A percentile compares a stretch with the other conserved stretches of the same genome.
Evolutionary conservation across 2,797 vertebrate genomes (phyloP).

Genomic region (Heliangelus exortis): DNA sequence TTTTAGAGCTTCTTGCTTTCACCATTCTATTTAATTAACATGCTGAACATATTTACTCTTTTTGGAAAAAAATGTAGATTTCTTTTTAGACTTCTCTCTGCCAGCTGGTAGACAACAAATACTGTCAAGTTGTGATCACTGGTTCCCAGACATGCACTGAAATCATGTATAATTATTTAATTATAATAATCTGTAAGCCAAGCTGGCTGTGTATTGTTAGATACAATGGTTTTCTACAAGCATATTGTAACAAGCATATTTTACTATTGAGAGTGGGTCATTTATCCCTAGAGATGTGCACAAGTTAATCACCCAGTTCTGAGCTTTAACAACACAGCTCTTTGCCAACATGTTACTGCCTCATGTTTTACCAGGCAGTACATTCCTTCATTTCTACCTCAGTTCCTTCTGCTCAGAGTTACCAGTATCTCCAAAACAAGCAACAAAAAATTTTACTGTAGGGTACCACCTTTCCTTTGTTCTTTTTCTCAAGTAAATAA

Average conservation of each 20-base stretch:
- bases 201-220: neutral
- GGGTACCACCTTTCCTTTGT: neutral
- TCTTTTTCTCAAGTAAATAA: neutral
- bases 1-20: neutral
- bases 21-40: neutral
- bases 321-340: neutral
- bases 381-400: neutral
- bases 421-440: neutral
- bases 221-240: neutral
- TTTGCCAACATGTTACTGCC: neutral
- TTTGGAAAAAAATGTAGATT: neutral
- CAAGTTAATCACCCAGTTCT: neutral
- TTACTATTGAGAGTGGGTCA: neutral
- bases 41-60: neutral
- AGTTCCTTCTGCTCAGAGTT: neutral
- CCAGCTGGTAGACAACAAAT: neutral
- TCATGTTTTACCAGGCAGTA: accelerated
- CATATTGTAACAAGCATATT: neutral
- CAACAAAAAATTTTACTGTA: neutral
- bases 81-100: neutral
- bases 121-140: neutral
- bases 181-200: neutral
- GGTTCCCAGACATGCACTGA: neutral
- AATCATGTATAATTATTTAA: neutral
- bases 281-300: neutral